Evolutionary conservation across 2,797 vertebrate genomes (phyloP), one percentile per base, ranked within the genome.

Genomic region (Squalus acanthias): DNA sequence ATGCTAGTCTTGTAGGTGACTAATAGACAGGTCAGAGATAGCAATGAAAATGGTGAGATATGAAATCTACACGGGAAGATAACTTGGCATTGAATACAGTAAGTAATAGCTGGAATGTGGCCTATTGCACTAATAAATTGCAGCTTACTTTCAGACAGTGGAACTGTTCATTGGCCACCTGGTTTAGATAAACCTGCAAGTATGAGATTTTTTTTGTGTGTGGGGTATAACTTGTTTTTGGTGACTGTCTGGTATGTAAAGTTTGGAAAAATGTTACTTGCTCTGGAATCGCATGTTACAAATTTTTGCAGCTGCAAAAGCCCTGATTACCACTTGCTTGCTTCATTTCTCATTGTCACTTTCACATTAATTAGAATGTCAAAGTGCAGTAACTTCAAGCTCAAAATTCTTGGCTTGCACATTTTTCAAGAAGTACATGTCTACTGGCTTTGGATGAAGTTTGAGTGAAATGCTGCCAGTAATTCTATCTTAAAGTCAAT

Each of bases 351-450:
- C 93, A 70, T 70, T 72, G 67, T 57, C 53, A 69, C 91, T 33
- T 67, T 94, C 65, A 46, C 69, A 94, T 95, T 74, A 26, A 95
- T 76, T 29, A 22, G 50, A 67, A 69, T 57, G 29, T 57, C 50
- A 95, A 95, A 95, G 46, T 76, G 70, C 29, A 76, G 94, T 26
- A 76, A 95, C 69, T 95, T 76, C 70, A 95, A 53, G 70, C 94
- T 57, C 94, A 1, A 69, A 70, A 74, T 57, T 57, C 72, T 76
- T 95, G 69, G 70, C 50, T 57, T 74, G 13, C 24, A 50, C 93
- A 46, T 46, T 26, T 70, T 69, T 70, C 33, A 69, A 94, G 20
- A 67, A 69, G 65, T 69, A 24, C 33, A 24, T 72, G 69, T 72
- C 10, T 91, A 7, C 24, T 95, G 46, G 74, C 50, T 57, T 53